Base-by-base conservation (phyloP, 2,797 vertebrate species). In the Bradypus variegatus region DNA sequence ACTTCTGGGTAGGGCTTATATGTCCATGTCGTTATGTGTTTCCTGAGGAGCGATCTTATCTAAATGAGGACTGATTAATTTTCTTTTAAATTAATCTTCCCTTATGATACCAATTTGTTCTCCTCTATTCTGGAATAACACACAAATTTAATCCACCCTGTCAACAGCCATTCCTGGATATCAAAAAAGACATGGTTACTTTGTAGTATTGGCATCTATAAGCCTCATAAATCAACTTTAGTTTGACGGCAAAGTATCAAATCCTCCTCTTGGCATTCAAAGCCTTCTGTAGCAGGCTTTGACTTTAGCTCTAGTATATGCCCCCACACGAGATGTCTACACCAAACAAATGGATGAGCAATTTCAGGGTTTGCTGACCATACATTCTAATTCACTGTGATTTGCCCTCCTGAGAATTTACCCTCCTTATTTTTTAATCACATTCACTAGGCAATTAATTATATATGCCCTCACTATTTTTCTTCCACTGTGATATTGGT, bases 141-240 rank as follows among this genome's bases (percentile, higher is more conserved):
- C 21, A 16, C 36, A 94, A 62, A 76, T 90, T 85, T 75, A 85
- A 86, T 87, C 27, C 4, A 69, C 13, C 65, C 33, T 85, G 65
- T 80, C 48, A 75, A 53, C 6, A 91, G n/a, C 36, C 91, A 88
- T 81, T 88, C 3, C 67, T 85, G 75, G 19, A 86, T 86, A 75
- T 79, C 87, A 88, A 89, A 89, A 90, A 89, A 41, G 45, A 70
- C 53, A 14, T 76, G 36, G 13, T 92, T 91, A 80, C 29, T 93
- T 90, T 91, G 38, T 69, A 70, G 36, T 67, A 91, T 91, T 58
- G 91, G 18, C 62, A 86, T 92, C 83, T 94, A 45, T 45, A 45
- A 6, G 6, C 29, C 53, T 94, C 72, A 95, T 53, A 94, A 91
- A 86, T 85, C 41, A 94, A 75, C 48, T 70, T 91, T 73, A 91